Evolutionary conservation across 2,113 vertebrate species (phyloP).

Genomic region (Pheucticus melanocephalus): DNA sequence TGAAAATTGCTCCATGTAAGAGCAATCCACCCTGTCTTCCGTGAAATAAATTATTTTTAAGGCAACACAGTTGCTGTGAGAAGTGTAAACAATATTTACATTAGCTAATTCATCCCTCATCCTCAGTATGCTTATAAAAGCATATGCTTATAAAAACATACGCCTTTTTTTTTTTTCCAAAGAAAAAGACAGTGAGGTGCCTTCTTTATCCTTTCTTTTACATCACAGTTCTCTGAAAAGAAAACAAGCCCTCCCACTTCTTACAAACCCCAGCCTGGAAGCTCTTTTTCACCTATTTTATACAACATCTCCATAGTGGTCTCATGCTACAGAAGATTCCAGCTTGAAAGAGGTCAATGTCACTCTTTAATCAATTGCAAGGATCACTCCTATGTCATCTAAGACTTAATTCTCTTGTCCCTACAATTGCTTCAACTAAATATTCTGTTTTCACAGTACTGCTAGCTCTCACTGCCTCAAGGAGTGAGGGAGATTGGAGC

Average conservation of each 20-base stretch:
- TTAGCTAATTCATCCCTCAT: neutral
- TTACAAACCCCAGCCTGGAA: neutral
- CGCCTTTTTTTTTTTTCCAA: neutral
- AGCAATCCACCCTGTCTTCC: fast-evolving
- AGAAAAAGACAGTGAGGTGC: neutral
- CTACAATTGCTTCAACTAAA: neutral
- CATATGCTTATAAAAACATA: neutral
- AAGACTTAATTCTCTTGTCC: neutral
- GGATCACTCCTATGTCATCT: neutral
- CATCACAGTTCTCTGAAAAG: neutral
- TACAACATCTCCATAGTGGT: neutral
- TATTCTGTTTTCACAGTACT: neutral
- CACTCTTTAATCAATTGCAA: neutral
- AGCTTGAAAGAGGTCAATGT: neutral
- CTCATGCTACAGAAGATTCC: neutral
- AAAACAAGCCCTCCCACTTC: neutral
- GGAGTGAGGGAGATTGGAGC: neutral
- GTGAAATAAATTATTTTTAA: neutral
- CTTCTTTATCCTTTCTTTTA: neutral
- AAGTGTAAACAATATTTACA: neutral
- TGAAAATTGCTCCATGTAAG: neutral
- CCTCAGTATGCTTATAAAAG: neutral
- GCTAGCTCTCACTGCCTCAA: neutral
- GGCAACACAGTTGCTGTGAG: neutral
- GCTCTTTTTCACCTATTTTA: neutral